Percentiles rank a stretch among this genome's conserved stretches.
Conservation (phyloP, 2,888 invertebrate genomes). For the Fissipunctia ypsillon region DNA sequence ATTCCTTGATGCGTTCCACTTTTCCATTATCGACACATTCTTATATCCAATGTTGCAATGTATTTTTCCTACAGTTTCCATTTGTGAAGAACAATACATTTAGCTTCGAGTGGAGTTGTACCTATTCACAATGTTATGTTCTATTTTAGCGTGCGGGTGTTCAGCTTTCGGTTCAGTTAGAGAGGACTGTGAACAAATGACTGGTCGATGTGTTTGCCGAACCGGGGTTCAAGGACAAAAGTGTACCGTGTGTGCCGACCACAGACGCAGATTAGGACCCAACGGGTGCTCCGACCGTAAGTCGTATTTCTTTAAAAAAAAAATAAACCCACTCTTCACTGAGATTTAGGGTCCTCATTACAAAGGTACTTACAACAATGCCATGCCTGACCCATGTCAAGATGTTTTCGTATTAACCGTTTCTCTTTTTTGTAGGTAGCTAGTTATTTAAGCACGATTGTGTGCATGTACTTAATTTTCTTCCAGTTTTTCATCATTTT, state of each 20-base stretch:
- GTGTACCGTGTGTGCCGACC: slow-evolving; percentile 95
- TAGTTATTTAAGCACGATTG: slow-evolving; percentile 53
- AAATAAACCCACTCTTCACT: slow-evolving; percentile 60
- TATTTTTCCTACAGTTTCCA: slow-evolving; percentile 12
- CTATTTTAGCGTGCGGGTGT: slow-evolving; percentile 95
- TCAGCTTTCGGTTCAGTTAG: slow-evolving; percentile 96
- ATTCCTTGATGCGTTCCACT: background rate
- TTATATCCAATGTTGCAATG: background rate
- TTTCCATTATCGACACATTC: background rate
- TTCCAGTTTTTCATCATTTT: slow-evolving; percentile 29
- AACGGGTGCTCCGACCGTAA: slow-evolving; percentile 91
- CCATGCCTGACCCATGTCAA: slow-evolving; percentile 74
- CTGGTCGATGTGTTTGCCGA: slow-evolving; percentile 96
- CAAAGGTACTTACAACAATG: slow-evolving; percentile 69
- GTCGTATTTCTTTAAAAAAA: slow-evolving; percentile 69
- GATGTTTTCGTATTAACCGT: slow-evolving; percentile 72
- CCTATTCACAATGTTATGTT: slow-evolving; percentile 25
- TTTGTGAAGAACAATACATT: slow-evolving; percentile 5
- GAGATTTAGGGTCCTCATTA: slow-evolving; percentile 68
- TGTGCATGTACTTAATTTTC: slow-evolving; percentile 54
- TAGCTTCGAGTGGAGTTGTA: background rate
- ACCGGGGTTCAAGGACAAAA: slow-evolving; percentile 96
- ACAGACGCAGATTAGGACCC: slow-evolving; percentile 94
- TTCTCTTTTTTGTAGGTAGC: slow-evolving; percentile 59
- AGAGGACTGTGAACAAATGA: slow-evolving; percentile 98